Evolutionary conservation across 2,888 invertebrate species (phyloP), one percentile per base, ranked within the genome.

Genomic region (Muschampia plurimacula): DNA sequence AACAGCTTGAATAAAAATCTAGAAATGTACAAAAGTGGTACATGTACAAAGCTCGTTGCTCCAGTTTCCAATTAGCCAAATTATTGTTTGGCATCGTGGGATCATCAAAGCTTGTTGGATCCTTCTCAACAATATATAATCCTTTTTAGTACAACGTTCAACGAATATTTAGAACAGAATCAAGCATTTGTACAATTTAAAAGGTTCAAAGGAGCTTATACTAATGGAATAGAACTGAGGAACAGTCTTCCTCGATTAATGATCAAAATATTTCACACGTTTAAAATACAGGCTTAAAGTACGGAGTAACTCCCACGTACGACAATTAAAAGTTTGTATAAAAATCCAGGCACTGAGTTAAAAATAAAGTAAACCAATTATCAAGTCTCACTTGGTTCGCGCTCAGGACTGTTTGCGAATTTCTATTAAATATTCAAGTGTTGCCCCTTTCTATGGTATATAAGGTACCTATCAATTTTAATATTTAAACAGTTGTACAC

Each of bases 371-470:
- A 49, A 71, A 71, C 70, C 72, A 74, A 77, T 77, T 77, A 73
- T 73, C 15, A 70, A 74, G 64, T 63, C 49, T 55, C 72, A 66
- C 67, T 68, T 68, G 63, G 52, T 57, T 69, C 63, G 57, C 71
- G 41, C 69, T 66, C 39, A 66, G 77, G 81, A 74, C 83, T 85
- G 83, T 84, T 84, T 82, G 82, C 78, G 79, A 83, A 80, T 77
- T 79, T 83, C 86, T 84, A 82, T 89, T 88, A 88, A 89, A 88
- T 84, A 89, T 89, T 85, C 86, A 89, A 83, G 82, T 80, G 78
- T 76, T 75, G 44, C 28, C 22, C 36, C 39, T 32, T 39, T 59
- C 13, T 67, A 59, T 59, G 39, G 44, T 22, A 59, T 59, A 59
- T 2, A 13, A 1, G 44, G 10, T 15, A 36, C 36, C n/a, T 36